These are phyloP conservation scores for Sebastes melanostomus DNA, from an alignment of 2,797 vertebrate species.

Conservation along the genomic window DNA sequence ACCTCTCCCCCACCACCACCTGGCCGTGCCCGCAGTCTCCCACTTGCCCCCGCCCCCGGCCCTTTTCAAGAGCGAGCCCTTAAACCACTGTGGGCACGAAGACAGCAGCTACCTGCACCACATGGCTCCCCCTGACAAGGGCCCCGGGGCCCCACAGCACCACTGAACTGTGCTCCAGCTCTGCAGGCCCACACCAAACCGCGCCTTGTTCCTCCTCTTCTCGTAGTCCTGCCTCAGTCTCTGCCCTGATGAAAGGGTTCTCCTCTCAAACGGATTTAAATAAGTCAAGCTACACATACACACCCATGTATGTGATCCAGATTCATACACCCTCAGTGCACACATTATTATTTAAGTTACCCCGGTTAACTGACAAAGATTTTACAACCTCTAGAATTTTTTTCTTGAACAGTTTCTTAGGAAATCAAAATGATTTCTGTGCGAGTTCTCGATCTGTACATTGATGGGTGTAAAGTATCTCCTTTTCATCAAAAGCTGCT, in stretches of 20 bases:
- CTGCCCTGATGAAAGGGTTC: conserved; percentile 14
- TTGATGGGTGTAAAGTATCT: conserved; percentile 45
- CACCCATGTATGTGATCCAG: conserved; percentile 7
- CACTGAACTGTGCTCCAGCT: conserved; percentile 80
- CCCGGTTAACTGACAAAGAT: conserved; percentile 32
- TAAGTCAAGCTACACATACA: conserved; percentile 31
- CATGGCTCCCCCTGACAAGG: conserved; percentile 87
- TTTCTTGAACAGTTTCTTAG: conserved; percentile 24
- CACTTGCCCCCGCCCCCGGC: conserved; percentile 93
- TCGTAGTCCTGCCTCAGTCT: conserved; percentile 47
- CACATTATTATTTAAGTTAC: conserved; percentile 14
- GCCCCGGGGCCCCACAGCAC: conserved; percentile 85
- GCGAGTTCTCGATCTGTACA: conserved; percentile 33
- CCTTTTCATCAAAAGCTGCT: conserved; percentile 61
- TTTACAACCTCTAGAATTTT: conserved; percentile 28
- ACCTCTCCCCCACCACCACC: conserved; percentile 83
- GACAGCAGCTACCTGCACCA: conserved; percentile 92
- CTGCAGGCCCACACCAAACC: conserved; percentile 39
- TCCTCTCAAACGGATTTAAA: conserved; percentile 19
- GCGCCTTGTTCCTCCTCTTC: conserved; percentile 35
- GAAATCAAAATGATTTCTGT: conserved; percentile 26
- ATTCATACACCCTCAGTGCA: conserved; percentile 27
- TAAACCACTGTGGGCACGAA: conserved; percentile 93
- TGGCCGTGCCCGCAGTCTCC: conserved; percentile 86
- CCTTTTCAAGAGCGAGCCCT: conserved; percentile 96